phyloP scores from a whole-genome alignment of 2,888 invertebrate genomes.

The Lasius fuliginosus region DNA sequence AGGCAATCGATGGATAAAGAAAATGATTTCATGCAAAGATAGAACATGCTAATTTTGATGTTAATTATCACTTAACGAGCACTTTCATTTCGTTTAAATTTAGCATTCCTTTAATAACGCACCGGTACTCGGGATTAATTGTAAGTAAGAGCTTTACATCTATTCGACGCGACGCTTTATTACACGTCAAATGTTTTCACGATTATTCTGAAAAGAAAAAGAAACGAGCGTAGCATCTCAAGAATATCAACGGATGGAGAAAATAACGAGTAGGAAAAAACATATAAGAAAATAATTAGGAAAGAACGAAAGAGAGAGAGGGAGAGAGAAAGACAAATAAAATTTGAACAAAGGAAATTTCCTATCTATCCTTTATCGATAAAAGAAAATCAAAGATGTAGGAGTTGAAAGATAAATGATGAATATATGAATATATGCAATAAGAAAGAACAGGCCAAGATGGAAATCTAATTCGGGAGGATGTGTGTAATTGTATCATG shows the following conservation, averaged over 20 bases:
- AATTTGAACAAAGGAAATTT: not conserved
- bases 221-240: conserved; percentile 41
- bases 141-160: conserved; percentile 48
- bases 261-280: conserved; percentile 15
- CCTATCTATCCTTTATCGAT: not conserved
- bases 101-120: conserved; percentile 66
- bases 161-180: conserved; percentile 52
- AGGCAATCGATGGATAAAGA: not conserved
- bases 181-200: conserved; percentile 63
- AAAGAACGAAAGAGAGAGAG: not conserved
- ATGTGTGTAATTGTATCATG: not conserved
- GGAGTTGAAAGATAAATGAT: not conserved
- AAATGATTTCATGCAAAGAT: conserved; percentile 5
- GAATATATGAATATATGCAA: not conserved
- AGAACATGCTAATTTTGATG: conserved; percentile 53
- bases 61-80: conserved; percentile 68
- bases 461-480: not conserved
- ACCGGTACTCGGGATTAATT: not conserved
- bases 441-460: not conserved
- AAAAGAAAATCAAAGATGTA: not conserved
- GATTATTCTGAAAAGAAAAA: conserved; percentile 42
- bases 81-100: conserved; percentile 59
- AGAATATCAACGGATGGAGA: conserved; percentile 30
- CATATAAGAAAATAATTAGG: not conserved
- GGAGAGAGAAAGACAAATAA: not conserved